Evolutionary conservation across 2,797 vertebrate species (phyloP), one percentile per base, ranked within the genome.

Genomic region (Chelmon rostratus): DNA sequence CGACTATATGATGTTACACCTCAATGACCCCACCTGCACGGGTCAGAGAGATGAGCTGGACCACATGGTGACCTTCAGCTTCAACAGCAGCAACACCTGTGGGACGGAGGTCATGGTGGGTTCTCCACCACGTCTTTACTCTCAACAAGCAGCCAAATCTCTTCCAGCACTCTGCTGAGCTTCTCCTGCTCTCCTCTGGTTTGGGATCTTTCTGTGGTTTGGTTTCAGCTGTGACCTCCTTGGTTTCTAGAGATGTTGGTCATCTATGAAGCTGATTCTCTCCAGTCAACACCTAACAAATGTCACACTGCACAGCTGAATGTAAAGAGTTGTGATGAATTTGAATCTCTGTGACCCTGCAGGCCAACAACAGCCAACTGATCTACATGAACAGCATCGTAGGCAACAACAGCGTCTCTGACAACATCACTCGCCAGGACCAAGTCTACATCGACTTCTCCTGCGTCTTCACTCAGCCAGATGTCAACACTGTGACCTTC

Each of bases 51-150:
- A 28, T 3, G n/a, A 18, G 8, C 8, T 68, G 25, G 47, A 82
- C 2, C 80, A 76, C 75, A 76, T 35, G 71, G n/a, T 86, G 64
- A 73, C 65, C 4, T 83, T 86, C 49, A 58, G 28, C 25, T 83
- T 38, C 37, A 13, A 56, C 31, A 8, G 37, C 44, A 44, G 0
- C 47, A 12, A 53, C 61, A 31, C 23, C 16, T 86, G 83, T 37
- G 72, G 81, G 21, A 37, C 53, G 1, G 19, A 44, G 28, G 21
- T 77, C 44, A 59, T 0, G 47, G 83, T 88, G 54, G 23, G 86
- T 75, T 19, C 21, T 28, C 8, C 28, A 3, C 28, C 28, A 49
- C 28, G 28, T 28, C 28, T 28, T 28, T 28, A 28, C 28, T 28
- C 28, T 28, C 28, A 28, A 28, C 28, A 2, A 28, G n/a, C n/a